A percentile compares a stretch with the other conserved stretches of the same genome.
phyloP scores from a whole-genome alignment of 2,797 vertebrate genomes.

The Orestias chungarensis region DNA sequence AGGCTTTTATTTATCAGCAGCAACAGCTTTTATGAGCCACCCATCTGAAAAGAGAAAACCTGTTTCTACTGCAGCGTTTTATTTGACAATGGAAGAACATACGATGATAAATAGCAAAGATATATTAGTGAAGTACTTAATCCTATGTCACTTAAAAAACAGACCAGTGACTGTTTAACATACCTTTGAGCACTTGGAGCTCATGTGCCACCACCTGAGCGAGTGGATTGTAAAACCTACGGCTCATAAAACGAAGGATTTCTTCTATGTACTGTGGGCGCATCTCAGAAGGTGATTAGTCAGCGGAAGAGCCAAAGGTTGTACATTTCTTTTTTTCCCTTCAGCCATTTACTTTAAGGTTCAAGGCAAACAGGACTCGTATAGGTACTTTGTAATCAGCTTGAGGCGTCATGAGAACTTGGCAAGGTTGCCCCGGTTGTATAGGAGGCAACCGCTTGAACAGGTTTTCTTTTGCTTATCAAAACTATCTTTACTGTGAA shows the following conservation, averaged over 20 bases:
- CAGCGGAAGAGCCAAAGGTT: background rate
- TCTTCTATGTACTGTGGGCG: background rate
- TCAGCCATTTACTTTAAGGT: background rate
- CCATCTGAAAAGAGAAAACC: background rate
- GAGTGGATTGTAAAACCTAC: background rate
- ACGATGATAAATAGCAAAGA: background rate
- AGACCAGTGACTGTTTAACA: background rate
- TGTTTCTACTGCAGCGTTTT: background rate
- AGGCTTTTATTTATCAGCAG: background rate
- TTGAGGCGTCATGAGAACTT: background rate
- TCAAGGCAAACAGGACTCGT: background rate
- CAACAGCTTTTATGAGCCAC: background rate
- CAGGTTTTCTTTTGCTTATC: background rate
- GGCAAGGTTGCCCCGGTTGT: too few species aligned
- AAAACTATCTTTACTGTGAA: background rate
- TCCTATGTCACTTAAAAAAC: background rate
- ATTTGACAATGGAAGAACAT: background rate
- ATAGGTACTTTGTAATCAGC: background rate
- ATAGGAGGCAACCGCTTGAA: too few species aligned
- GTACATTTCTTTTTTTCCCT: background rate
- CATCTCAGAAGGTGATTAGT: background rate
- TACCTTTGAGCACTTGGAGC: background rate
- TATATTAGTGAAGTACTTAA: background rate
- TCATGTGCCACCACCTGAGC: background rate
- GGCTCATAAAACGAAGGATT: background rate